Conservation (phyloP, 2,797 vertebrate genomes). For the Pantherophis alleghaniensis region DNA sequence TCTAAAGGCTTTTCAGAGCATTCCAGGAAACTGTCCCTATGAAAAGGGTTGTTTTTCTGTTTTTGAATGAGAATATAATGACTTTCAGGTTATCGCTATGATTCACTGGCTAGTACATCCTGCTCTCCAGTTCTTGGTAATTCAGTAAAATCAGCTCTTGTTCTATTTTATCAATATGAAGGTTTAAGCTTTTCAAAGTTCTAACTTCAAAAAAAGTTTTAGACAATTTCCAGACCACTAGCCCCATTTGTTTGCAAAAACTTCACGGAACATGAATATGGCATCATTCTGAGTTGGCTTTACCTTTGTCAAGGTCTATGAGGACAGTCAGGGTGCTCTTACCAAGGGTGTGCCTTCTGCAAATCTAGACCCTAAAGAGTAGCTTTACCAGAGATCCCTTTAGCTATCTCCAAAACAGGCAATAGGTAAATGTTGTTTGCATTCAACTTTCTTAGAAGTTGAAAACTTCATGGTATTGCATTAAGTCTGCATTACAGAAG, state of each 20-base stretch:
- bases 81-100: background rate
- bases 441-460: background rate
- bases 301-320: background rate
- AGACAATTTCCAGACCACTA: background rate
- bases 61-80: background rate
- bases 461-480: background rate
- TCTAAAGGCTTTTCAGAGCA: background rate
- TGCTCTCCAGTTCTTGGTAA: constrained; percentile 5
- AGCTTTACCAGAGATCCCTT: background rate
- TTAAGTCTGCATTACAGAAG: background rate
- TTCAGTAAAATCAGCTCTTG: background rate
- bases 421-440: background rate
- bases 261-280: background rate
- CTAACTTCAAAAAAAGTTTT: background rate
- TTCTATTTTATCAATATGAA: background rate
- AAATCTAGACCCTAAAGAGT: background rate
- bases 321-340: background rate
- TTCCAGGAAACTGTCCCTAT: background rate
- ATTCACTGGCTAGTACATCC: background rate
- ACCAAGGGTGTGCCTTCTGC: background rate
- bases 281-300: background rate
- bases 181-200: background rate
- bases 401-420: background rate
- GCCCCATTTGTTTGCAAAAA: background rate
- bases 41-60: constrained; percentile 1